A percentile compares a stretch with the other conserved stretches of the same genome.
phyloP scores from a whole-genome alignment of 2,113 vertebrate genomes.

The Shinisaurus crocodilurus region DNA sequence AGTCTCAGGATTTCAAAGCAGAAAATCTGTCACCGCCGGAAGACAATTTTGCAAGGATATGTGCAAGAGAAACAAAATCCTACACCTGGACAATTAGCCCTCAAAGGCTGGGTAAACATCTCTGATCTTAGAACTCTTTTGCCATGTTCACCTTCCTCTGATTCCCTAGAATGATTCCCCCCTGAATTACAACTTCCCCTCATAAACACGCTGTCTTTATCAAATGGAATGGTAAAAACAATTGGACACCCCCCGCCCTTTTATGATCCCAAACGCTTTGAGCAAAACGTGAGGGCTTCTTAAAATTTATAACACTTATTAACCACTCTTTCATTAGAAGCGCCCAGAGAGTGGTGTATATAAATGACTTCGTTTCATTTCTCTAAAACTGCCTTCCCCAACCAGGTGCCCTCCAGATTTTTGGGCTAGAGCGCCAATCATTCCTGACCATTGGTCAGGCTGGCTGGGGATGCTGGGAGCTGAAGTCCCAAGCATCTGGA shows the following conservation, averaged over 20 bases:
- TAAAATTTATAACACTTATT: neutral
- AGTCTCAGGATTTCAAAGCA: conserved; percentile 64
- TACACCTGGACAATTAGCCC: conserved; percentile 71
- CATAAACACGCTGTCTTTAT: neutral
- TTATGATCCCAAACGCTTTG: neutral
- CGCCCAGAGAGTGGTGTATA: neutral
- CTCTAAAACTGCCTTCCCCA: too few relatives aligned
- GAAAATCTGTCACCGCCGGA: conserved; percentile 37
- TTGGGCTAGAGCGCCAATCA: too few relatives aligned
- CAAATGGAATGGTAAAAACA: neutral
- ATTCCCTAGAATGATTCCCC: neutral
- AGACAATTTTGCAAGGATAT: conserved; percentile 29
- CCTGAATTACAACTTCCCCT: neutral
- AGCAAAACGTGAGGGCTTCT: neutral
- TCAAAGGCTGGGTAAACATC: conserved; percentile 61
- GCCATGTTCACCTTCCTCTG: neutral
- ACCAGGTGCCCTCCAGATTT: too few relatives aligned
- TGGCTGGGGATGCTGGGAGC: too few relatives aligned
- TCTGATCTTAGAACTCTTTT: neutral
- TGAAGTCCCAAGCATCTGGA: too few relatives aligned
- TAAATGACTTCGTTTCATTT: neutral
- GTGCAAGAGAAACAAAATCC: conserved; percentile 73
- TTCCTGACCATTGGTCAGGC: too few relatives aligned
- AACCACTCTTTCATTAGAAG: neutral
- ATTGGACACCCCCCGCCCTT: too few relatives aligned